These are phyloP conservation scores for Nipponacmea schrenckii DNA, from an alignment of 2,888 invertebrate species.

Conservation along the genomic window DNA sequence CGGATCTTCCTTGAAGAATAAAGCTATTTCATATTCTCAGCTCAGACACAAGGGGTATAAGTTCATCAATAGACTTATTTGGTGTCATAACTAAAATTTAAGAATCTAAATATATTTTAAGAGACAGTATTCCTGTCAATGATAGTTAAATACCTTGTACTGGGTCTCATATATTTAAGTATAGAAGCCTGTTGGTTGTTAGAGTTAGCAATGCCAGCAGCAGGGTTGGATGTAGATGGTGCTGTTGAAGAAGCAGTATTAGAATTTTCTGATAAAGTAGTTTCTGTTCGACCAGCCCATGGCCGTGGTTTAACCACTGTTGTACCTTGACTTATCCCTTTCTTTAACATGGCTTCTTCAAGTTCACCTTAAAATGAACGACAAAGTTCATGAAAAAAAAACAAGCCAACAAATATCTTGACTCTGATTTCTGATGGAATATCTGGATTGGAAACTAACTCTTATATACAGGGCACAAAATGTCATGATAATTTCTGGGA, in stretches of 20 bases:
- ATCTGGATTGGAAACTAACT: no score
- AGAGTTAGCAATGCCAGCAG: not conserved
- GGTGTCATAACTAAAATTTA: no score
- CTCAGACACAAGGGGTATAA: no score
- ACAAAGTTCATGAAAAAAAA: not conserved
- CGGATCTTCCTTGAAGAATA: no score
- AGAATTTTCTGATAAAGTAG: not conserved
- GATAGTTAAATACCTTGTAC: constrained; percentile 32
- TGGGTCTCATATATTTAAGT: constrained; percentile 51
- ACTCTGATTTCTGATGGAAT: no score
- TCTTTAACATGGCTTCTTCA: constrained; percentile 14
- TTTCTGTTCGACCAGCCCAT: not conserved
- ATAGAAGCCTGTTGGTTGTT: constrained; percentile 51
- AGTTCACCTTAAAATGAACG: constrained; percentile 2
- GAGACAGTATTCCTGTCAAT: no score
- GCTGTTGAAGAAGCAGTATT: not conserved
- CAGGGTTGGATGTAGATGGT: not conserved
- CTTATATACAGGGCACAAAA: no score
- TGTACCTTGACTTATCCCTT: constrained; percentile 11
- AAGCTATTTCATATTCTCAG: no score
- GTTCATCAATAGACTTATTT: no score
- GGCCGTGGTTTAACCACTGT: not conserved
- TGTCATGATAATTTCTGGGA: no score
- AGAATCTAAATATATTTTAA: no score
- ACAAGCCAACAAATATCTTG: no score